phyloP scores from a whole-genome alignment of 1,140 invertebrate species.

The Neuroterus valhalla region DNA sequence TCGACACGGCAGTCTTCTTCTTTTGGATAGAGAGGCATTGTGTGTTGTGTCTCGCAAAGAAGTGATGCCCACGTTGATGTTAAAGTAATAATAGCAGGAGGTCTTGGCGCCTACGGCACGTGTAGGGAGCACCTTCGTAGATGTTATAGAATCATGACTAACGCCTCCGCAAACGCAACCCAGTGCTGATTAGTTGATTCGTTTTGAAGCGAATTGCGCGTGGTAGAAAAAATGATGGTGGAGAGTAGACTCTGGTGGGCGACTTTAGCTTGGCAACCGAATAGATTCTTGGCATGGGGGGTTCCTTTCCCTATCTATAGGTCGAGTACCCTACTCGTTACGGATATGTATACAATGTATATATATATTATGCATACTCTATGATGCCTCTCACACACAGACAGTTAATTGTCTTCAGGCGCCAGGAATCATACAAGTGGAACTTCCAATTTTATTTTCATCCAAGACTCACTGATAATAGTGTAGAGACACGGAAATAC shows the following conservation, averaged over 20 bases:
- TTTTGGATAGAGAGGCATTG: no score
- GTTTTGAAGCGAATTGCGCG: conserved; percentile 33
- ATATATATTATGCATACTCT: no score
- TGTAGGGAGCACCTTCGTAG: conserved; percentile 11
- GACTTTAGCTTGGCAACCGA: conserved; percentile 42
- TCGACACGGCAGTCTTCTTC: no score
- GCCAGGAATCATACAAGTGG: conserved; percentile 12
- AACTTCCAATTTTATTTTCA: neutral
- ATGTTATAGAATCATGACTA: neutral
- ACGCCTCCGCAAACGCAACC: neutral
- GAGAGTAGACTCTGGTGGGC: conserved; percentile 36
- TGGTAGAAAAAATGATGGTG: neutral
- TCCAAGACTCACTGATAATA: neutral
- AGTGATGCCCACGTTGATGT: neutral
- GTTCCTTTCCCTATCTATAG: conserved; percentile 29
- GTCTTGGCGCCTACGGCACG: conserved; percentile 27
- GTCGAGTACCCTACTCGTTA: conserved; percentile 33
- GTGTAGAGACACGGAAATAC: neutral
- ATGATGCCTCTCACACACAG: neutral
- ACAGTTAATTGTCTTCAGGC: neutral
- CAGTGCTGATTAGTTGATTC: conserved; percentile 8
- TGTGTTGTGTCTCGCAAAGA: neutral
- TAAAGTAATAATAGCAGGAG: conserved; percentile 5
- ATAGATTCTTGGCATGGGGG: conserved; percentile 37
- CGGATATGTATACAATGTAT: neutral